These are phyloP conservation scores for Nysson spinosus DNA, from an alignment of 2,888 invertebrate genomes.

Conservation along the genomic window DNA sequence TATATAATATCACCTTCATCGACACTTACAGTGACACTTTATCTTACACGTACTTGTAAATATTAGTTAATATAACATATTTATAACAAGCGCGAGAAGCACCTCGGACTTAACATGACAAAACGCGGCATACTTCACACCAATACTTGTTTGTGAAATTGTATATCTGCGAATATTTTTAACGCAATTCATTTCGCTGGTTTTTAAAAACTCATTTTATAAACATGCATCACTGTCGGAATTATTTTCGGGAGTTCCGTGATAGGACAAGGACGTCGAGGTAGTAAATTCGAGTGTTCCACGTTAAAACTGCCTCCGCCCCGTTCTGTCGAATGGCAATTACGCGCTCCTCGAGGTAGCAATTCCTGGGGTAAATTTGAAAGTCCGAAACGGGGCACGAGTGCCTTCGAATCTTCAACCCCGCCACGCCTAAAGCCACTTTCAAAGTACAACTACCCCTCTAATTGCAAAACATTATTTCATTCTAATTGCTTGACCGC, in stretches of 20 bases:
- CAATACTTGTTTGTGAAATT: too few species aligned
- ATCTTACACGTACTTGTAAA: too few species aligned
- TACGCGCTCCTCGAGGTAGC: conserved; percentile 19
- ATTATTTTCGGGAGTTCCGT: background rate
- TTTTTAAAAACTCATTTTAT: too few species aligned
- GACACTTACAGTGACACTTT: too few species aligned
- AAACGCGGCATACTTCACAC: too few species aligned
- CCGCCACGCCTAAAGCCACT: background rate
- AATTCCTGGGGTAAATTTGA: conserved; percentile 31
- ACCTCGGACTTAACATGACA: too few species aligned
- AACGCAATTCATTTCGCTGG: too few species aligned
- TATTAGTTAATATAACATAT: too few species aligned
- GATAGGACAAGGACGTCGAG: background rate
- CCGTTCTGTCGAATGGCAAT: conserved; percentile 27
- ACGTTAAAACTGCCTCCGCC: conserved; percentile 6
- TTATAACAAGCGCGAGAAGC: too few species aligned
- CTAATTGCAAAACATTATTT: conserved; percentile 32
- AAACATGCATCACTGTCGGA: too few species aligned
- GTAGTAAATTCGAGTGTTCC: conserved; percentile 23
- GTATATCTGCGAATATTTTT: too few species aligned
- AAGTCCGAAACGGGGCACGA: conserved; percentile 30
- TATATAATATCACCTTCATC: too few species aligned
- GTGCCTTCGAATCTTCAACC: background rate
- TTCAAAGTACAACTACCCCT: conserved; percentile 2
- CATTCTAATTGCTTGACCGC: conserved; percentile 12